Evolutionary conservation across 2,888 invertebrate species (phyloP).

Genomic region (Apoda limacodes): DNA sequence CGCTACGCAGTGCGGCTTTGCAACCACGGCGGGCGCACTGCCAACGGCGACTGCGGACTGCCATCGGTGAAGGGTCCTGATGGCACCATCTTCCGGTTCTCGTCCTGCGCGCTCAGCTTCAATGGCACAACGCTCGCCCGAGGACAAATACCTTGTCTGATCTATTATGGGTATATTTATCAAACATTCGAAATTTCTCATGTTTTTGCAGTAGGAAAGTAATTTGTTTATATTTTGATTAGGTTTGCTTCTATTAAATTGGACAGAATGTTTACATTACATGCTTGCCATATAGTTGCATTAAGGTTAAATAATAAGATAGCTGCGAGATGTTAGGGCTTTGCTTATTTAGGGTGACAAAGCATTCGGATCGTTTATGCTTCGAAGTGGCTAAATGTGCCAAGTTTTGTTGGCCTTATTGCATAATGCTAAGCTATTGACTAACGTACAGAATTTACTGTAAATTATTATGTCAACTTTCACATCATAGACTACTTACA

Average conservation of each 20-base stretch:
- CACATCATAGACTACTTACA: no score
- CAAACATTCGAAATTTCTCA: no score
- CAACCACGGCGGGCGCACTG: conserved; percentile 92
- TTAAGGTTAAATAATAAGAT: neutral
- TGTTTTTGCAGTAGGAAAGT: neutral
- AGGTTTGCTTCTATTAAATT: no score
- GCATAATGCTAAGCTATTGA: no score
- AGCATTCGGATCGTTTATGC: no score
- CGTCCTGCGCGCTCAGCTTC: conserved; percentile 91
- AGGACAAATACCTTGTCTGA: conserved; percentile 93
- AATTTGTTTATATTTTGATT: neutral
- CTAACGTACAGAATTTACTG: no score
- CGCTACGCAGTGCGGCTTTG: conserved; percentile 91
- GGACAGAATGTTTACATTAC: no score
- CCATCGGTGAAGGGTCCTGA: conserved; percentile 92
- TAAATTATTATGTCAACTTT: no score
- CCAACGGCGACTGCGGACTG: conserved; percentile 94
- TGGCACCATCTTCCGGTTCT: conserved; percentile 90
- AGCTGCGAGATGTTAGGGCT: no score
- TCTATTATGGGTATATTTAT: conserved; percentile 85
- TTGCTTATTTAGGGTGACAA: no score
- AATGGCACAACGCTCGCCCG: conserved; percentile 96
- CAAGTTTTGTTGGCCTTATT: no score
- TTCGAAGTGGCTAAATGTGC: no score
- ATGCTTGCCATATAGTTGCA: neutral